Evolutionary conservation across 2,888 invertebrate genomes (phyloP), one percentile per base, ranked within the genome.

Genomic region (Busseola fusca): DNA sequence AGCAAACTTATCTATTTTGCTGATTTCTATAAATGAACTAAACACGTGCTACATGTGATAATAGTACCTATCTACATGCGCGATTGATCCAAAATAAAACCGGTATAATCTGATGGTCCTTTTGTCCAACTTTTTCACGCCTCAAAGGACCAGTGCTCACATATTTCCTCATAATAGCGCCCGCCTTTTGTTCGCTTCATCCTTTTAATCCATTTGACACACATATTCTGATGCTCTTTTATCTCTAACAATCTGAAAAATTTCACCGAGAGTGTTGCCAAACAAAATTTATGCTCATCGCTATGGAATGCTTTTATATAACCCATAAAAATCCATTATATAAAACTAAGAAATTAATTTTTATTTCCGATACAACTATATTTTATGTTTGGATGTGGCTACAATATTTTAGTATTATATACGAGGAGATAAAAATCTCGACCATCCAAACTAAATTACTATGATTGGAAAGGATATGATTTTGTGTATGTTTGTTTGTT

Each of bases 131-230:
- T 5, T 27, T 52, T 72, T 72, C 54, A 6, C 40, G 27, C 37
- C 27, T 37, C 74, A 25, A 80, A 74, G 50, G 34, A 62, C 56
- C 27, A 34, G 10, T 27, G 34, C 57, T 74, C 34, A 80, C 64
- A 45, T 74, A 63, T 80, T 16, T 50, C 48, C 25, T 7, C 42
- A 45, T 34, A 74, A 80, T 52, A 74, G 50, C 37, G 1, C 50
- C 14, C 50, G 9, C 7, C 7, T 27, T 56, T 27, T 21, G 50
- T 42, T 27, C 18, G 16, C 34, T 27, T 9, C 10, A 27, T 25
- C 40, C 27, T 30, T 74, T 74, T 42, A 63, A 37, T 72, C 16
- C 5, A 27, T 14, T 14, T 27, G 40, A 25, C 21, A 25, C 27
- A 50, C 21, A 27, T 6, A 45, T 64, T 74, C 34, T 40, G 50